A percentile compares a stretch with the other conserved stretches of the same genome.
These are phyloP conservation scores for Harpegnathos saltator DNA, from an alignment of 1,140 invertebrate species.

Conservation along the genomic window DNA sequence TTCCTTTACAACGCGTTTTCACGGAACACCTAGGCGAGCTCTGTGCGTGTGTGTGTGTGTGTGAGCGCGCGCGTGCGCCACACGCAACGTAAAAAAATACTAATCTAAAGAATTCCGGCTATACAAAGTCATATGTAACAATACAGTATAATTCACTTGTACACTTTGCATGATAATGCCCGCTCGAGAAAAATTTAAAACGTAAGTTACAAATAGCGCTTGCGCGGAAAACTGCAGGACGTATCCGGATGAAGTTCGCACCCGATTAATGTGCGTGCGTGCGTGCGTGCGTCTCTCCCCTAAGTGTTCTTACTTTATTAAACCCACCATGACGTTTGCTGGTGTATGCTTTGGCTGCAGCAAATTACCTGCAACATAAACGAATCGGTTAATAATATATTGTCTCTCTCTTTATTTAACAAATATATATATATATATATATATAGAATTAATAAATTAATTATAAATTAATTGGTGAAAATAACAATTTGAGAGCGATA, in stretches of 20 bases:
- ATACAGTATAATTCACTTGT: too few species aligned
- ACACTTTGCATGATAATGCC: too few species aligned
- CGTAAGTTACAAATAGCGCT: too few species aligned
- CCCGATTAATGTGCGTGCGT: not conserved
- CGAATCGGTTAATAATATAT: not conserved
- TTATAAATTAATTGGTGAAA: not conserved
- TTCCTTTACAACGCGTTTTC: constrained; percentile 59
- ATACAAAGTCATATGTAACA: too few species aligned
- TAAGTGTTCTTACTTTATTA: constrained; percentile 71
- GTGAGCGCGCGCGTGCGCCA: not conserved
- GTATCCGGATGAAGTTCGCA: not conserved
- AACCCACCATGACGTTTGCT: constrained; percentile 78
- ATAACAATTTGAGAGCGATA: not conserved
- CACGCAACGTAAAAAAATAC: not conserved
- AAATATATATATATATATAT: too few species aligned
- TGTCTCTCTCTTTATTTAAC: too few species aligned
- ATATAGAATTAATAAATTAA: too few species aligned
- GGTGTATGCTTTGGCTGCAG: constrained; percentile 84
- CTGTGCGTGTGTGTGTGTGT: not conserved
- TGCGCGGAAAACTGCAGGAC: constrained; percentile 3
- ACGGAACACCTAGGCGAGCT: constrained; percentile 67
- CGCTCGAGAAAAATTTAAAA: too few species aligned
- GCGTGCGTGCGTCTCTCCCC: constrained; percentile 52
- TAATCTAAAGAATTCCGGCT: not conserved
- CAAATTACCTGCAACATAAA: constrained; percentile 78